Conservation (phyloP, 1,140 invertebrate species). For the Ostrea denselamellosa region DNA sequence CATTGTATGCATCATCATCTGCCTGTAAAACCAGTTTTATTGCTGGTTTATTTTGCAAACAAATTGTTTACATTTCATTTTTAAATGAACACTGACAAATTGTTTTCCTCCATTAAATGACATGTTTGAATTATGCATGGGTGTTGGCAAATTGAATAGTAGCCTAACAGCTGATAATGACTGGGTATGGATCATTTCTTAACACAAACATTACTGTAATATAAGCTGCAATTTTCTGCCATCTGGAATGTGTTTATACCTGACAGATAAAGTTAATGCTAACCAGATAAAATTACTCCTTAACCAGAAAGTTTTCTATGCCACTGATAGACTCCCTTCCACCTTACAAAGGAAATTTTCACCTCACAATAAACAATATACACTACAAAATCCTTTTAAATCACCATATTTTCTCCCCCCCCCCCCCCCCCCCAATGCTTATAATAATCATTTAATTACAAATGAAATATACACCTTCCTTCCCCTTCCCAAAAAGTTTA, state of each 20-base stretch:
- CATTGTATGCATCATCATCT: slow-evolving; percentile 14
- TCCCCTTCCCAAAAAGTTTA: no score
- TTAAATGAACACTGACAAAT: slow-evolving; percentile 34
- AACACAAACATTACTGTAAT: slow-evolving; percentile 16
- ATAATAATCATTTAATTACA: no score
- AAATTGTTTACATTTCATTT: not conserved
- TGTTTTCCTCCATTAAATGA: not conserved
- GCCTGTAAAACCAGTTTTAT: slow-evolving; percentile 20
- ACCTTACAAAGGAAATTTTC: not conserved
- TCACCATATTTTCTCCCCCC: not conserved
- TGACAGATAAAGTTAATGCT: not conserved
- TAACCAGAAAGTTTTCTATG: not conserved
- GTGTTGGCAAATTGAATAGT: slow-evolving; percentile 29
- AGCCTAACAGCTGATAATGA: slow-evolving; percentile 32
- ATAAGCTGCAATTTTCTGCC: slow-evolving; percentile 1
- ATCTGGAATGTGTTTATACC: slow-evolving; percentile 19
- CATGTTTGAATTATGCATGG: not conserved
- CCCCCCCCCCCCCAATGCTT: no score
- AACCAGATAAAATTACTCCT: slow-evolving; percentile 3
- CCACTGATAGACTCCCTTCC: not conserved
- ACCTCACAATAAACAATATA: not conserved
- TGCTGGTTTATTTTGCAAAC: not conserved
- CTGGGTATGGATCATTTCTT: slow-evolving; percentile 12
- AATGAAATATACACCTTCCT: no score
- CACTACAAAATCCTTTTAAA: not conserved